These are phyloP conservation scores for Hucho hucho DNA, from an alignment of 2,113 vertebrate genomes.

Conservation along the genomic window DNA sequence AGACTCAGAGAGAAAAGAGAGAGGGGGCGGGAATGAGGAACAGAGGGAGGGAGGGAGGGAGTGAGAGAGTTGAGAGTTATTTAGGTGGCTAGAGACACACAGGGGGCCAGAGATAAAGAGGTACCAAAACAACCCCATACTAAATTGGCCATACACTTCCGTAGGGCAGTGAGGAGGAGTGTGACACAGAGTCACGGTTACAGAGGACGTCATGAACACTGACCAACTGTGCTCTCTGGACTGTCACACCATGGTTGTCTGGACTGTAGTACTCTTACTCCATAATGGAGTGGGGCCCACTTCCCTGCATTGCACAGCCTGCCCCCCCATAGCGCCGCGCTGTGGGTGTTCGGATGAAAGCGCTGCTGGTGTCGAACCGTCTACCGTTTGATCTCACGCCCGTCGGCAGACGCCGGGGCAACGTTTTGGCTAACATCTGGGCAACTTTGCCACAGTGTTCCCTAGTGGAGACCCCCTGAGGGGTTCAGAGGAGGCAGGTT, in stretches of 20 bases:
- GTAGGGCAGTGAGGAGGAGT: neutral
- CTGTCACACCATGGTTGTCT: neutral
- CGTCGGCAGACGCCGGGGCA: neutral
- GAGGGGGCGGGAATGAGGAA: neutral
- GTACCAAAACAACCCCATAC: neutral
- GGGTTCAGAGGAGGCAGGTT: too few relatives aligned
- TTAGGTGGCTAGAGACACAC: too few relatives aligned
- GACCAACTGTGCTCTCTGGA: neutral
- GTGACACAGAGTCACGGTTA: neutral
- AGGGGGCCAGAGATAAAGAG: neutral
- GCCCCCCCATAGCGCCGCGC: neutral
- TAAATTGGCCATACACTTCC: slow-evolving; percentile 12
- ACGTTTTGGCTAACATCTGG: too few relatives aligned
- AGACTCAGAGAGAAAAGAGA: too few relatives aligned
- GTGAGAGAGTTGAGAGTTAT: too few relatives aligned
- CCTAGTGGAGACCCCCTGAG: too few relatives aligned
- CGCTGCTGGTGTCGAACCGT: neutral
- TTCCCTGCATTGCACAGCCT: neutral
- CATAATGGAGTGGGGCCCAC: too few relatives aligned
- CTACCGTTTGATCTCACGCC: neutral
- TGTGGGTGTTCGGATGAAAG: neutral
- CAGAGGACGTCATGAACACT: neutral
- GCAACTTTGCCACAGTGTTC: too few relatives aligned
- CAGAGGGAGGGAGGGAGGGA: neutral
- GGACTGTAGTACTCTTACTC: too few relatives aligned